Evolutionary conservation across 2,888 invertebrate genomes (phyloP).

Genomic region (Polyommatus iphigenia): DNA sequence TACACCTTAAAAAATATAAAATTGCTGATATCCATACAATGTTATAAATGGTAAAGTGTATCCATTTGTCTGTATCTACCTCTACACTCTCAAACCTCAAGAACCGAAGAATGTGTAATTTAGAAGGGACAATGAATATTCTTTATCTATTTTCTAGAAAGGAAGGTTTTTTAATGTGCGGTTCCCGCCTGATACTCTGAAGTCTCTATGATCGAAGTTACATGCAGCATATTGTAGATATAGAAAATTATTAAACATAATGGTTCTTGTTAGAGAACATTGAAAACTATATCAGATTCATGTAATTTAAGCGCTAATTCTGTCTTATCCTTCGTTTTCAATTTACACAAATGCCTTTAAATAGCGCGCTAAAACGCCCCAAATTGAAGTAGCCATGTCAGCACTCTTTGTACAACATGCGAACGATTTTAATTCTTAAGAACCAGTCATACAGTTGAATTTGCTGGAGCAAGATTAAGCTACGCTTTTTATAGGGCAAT

Average conservation of each 20-base stretch:
- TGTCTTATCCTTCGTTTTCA: not conserved
- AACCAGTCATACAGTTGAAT: not conserved
- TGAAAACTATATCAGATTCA: not conserved
- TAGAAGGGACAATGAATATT: too few species aligned
- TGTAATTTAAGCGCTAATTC: not conserved
- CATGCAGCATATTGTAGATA: too few species aligned
- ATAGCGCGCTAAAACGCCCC: not conserved
- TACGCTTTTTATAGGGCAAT: not conserved
- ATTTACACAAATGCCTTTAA: constrained; percentile 4
- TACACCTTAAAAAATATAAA: too few species aligned
- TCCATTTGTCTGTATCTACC: too few species aligned
- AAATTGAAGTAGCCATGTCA: constrained; percentile 3
- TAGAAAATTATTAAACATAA: not conserved
- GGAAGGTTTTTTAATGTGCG: too few species aligned
- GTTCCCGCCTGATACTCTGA: too few species aligned
- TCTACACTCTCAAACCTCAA: too few species aligned
- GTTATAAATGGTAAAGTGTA: too few species aligned
- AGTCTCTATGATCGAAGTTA: too few species aligned
- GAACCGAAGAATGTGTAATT: too few species aligned
- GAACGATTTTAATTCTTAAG: not conserved
- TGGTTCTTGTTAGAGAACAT: not conserved
- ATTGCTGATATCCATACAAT: too few species aligned
- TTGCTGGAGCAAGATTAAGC: not conserved
- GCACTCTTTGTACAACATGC: not conserved
- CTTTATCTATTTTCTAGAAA: too few species aligned